phyloP scores from a whole-genome alignment of 1,140 invertebrate species.

The Bombus balteatus region DNA sequence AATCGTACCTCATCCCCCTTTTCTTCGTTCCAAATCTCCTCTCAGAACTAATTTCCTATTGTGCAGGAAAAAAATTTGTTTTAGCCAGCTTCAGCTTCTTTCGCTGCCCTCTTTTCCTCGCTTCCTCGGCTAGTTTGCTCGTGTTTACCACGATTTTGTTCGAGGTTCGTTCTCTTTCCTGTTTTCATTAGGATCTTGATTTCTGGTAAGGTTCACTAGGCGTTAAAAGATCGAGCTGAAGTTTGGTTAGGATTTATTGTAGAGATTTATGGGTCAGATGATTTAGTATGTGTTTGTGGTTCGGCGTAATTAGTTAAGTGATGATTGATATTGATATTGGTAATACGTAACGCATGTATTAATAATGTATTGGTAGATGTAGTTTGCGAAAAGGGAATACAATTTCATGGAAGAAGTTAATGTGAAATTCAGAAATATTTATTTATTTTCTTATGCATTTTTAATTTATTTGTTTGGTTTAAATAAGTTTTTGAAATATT shows the following conservation, averaged over 20 bases:
- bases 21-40: background rate
- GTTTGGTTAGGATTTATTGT: background rate
- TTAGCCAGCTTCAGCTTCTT: background rate
- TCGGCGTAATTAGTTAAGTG: too few species aligned
- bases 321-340: too few species aligned
- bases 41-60: conserved; percentile 39
- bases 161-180: background rate
- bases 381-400: too few species aligned
- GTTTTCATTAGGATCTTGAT: background rate
- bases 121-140: background rate
- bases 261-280: background rate
- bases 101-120: background rate
- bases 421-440: too few species aligned
- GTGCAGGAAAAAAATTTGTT: conserved; percentile 23
- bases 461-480: too few species aligned
- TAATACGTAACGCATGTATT: too few species aligned
- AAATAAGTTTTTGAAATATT: too few species aligned
- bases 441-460: too few species aligned
- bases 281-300: too few species aligned
- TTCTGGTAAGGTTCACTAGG: background rate
- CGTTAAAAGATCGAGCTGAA: background rate
- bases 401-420: too few species aligned
- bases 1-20: background rate
- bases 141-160: too few species aligned
- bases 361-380: too few species aligned